Percentiles rank a stretch among this genome's conserved stretches.
Conservation (phyloP, 2,797 vertebrate genomes). For the Lateolabrax maculatus region DNA sequence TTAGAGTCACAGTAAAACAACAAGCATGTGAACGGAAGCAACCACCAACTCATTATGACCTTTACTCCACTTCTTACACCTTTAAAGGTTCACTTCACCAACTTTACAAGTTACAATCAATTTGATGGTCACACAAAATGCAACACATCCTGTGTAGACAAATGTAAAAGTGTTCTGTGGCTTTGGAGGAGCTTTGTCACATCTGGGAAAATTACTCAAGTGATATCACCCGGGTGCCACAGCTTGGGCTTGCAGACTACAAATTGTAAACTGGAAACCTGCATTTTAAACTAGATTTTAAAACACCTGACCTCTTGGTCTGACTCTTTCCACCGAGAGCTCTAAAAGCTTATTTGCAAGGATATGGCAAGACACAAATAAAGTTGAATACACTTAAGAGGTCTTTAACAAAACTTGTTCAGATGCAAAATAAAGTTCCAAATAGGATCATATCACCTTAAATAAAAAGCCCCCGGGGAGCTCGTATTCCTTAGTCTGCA, state of each 20-base stretch:
- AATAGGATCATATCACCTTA: slow-evolving; percentile 41
- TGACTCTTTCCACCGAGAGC: not conserved
- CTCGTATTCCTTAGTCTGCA: slow-evolving; percentile 61
- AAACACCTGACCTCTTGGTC: not conserved
- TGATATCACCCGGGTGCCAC: accelerated
- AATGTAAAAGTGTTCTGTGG: not conserved
- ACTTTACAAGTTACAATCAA: not conserved
- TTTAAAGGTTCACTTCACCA: slow-evolving; percentile 1
- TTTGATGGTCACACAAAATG: slow-evolving; percentile 1
- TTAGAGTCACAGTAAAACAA: not conserved
- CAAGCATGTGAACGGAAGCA: not conserved
- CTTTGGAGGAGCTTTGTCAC: not conserved
- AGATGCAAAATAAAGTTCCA: slow-evolving; percentile 48
- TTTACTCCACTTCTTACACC: not conserved
- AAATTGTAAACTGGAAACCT: not conserved
- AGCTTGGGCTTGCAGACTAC: not conserved
- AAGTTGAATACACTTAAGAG: slow-evolving; percentile 30
- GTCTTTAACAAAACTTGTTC: slow-evolving; percentile 51
- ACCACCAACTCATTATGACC: not conserved
- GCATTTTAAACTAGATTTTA: not conserved
- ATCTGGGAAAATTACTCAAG: not conserved
- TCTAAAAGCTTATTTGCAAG: not conserved
- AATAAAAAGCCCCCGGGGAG: slow-evolving; percentile 49
- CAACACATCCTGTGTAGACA: not conserved
- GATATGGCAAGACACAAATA: not conserved